Evolutionary conservation across 2,113 vertebrate genomes (phyloP).

Genomic region (Uria aalge): DNA sequence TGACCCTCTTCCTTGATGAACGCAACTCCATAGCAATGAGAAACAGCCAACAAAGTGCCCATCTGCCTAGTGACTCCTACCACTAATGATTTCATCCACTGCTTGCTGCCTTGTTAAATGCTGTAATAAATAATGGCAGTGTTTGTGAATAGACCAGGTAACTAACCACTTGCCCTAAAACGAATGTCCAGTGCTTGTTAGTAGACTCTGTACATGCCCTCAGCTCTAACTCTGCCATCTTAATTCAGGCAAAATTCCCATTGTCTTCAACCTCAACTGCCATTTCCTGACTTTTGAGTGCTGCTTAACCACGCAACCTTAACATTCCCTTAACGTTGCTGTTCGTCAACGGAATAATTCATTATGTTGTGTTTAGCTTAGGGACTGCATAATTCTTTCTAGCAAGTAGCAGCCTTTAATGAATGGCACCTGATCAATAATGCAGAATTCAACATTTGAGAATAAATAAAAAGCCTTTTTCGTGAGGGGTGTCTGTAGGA

Average conservation of each 20-base stretch:
- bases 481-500: conserved; percentile 31
- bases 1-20: background rate
- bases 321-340: background rate
- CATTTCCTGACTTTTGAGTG: background rate
- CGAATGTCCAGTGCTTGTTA: background rate
- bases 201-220: background rate
- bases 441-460: conserved; percentile 58
- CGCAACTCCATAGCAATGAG: background rate
- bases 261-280: background rate
- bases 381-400: conserved; percentile 22
- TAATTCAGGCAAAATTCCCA: background rate
- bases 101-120: background rate
- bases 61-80: background rate
- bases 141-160: background rate
- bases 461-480: conserved; percentile 66
- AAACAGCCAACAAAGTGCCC: background rate
- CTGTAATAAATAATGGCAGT: background rate
- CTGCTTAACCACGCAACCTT: background rate
- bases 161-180: background rate
- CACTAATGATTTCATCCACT: background rate
- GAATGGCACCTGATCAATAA: conserved; percentile 68
- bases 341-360: conserved; percentile 24
- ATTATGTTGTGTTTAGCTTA: background rate
- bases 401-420: conserved; percentile 56
- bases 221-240: background rate